Evolutionary conservation across 1,140 invertebrate genomes (phyloP).

Genomic region (Cydia pomonella): DNA sequence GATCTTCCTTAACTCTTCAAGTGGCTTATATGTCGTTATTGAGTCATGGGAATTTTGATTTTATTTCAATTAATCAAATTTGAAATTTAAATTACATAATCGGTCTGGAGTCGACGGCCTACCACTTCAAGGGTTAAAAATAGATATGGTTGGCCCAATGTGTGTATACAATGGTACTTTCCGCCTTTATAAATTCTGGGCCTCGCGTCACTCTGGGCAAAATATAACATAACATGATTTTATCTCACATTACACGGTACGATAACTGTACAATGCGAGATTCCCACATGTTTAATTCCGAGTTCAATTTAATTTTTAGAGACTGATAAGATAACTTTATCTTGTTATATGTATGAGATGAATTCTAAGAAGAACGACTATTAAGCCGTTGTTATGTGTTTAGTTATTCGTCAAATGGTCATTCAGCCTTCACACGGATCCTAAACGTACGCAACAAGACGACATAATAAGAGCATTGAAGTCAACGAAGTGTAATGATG

Average conservation of each 20-base stretch:
- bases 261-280: slow-evolving; percentile 16
- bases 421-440: slow-evolving; percentile 25
- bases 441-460: slow-evolving; percentile 15
- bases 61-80: no score
- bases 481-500: slow-evolving; percentile 15
- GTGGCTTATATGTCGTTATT: no score
- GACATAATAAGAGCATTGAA: slow-evolving; percentile 17
- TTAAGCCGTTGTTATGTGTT: neutral
- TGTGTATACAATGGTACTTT: neutral
- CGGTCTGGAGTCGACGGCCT: no score
- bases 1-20: slow-evolving; percentile 14
- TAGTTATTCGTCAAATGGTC: slow-evolving; percentile 18
- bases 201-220: slow-evolving; percentile 3
- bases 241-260: slow-evolving; percentile 13
- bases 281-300: slow-evolving; percentile 19
- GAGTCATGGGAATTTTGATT: no score
- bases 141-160: neutral
- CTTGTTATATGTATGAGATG: neutral
- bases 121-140: no score
- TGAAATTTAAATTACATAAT: no score
- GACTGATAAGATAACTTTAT: neutral
- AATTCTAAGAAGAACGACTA: no score
- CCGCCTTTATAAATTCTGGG: neutral
- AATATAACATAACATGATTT: slow-evolving; percentile 22
- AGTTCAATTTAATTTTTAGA: slow-evolving; percentile 11